Conservation (phyloP, 2,797 vertebrate genomes). For the Mormyrops boulengeri region DNA sequence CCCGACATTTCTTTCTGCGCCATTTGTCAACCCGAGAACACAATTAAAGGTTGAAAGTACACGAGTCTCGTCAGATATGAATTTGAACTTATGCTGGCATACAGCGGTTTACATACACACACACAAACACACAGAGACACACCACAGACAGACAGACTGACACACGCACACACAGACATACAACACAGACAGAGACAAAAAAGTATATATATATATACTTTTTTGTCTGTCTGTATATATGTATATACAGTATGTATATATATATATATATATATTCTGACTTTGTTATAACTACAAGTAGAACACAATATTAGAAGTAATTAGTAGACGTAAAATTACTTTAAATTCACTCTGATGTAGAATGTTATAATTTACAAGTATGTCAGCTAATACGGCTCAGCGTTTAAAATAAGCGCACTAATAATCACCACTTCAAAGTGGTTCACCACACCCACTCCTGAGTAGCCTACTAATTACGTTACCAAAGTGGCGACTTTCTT, state of each 20-base stretch:
- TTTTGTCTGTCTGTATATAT: too few species aligned
- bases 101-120: neutral
- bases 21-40: neutral
- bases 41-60: neutral
- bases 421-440: slow-evolving; percentile 8
- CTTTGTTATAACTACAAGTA: neutral
- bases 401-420: neutral
- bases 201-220: too few species aligned
- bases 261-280: neutral
- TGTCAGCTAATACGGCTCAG: neutral
- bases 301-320: neutral
- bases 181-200: too few species aligned
- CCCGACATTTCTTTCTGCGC: neutral
- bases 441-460: slow-evolving; percentile 15
- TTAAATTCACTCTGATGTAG: neutral
- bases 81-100: neutral
- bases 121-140: neutral
- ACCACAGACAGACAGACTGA: too few species aligned
- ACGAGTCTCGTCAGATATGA: neutral
- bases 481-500: neutral
- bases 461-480: slow-evolving; percentile 19
- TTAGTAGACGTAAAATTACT: neutral
- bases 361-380: neutral
- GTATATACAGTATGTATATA: too few species aligned
- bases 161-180: too few species aligned